Conservation (phyloP, 1,140 invertebrate genomes). For the Chironomus striatipennis region DNA sequence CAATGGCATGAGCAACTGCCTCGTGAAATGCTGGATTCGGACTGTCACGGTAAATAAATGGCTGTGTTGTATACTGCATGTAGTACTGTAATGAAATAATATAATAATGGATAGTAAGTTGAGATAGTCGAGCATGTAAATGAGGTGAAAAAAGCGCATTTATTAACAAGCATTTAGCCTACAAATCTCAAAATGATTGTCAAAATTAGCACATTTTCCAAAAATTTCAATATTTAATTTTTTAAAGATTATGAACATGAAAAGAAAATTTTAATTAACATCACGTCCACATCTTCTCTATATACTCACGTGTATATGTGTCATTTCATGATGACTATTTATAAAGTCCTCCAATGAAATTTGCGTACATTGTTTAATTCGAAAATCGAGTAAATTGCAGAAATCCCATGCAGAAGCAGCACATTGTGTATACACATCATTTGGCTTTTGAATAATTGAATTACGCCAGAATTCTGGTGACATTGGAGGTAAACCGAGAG, state of each 20-base stretch:
- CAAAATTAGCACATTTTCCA: no score
- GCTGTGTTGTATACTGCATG: slow-evolving; percentile 67
- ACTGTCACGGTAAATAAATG: slow-evolving; percentile 63
- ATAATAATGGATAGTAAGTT: no score
- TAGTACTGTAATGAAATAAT: slow-evolving; percentile 55
- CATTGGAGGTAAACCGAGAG: slow-evolving; percentile 66
- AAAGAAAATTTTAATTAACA: no score
- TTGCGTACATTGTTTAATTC: slow-evolving; percentile 85
- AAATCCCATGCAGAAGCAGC: slow-evolving; percentile 85
- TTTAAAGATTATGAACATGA: no score
- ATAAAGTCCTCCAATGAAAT: slow-evolving; percentile 71
- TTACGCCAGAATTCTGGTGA: slow-evolving; percentile 70
- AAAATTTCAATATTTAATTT: no score
- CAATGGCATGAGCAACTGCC: slow-evolving; percentile 78
- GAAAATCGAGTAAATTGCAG: slow-evolving; percentile 60
- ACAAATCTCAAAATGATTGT: no score
- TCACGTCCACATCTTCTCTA: no score
- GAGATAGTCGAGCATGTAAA: no score
- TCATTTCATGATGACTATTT: slow-evolving; percentile 79
- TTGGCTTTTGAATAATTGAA: slow-evolving; percentile 63
- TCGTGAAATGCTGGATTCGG: slow-evolving; percentile 85
- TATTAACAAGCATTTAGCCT: no score
- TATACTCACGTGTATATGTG: slow-evolving; percentile 46
- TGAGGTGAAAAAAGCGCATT: no score
- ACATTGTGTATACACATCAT: slow-evolving; percentile 63